Conservation (phyloP, 2,888 invertebrate genomes). For the Tenthredo scrophulariae region DNA sequence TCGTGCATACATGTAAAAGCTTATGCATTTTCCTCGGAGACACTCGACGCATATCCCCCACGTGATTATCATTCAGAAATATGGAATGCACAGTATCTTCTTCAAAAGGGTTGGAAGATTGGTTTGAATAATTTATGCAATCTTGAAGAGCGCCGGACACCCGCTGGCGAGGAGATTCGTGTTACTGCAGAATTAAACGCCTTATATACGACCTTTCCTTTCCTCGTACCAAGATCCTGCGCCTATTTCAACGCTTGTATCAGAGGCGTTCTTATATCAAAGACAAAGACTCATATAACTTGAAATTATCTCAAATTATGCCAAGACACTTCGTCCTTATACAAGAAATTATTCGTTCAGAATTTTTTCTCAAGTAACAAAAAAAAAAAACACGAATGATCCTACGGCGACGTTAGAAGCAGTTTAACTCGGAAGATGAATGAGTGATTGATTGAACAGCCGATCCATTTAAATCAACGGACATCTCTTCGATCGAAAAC, state of each 20-base stretch:
- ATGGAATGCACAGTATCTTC: neutral
- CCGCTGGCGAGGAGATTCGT: neutral
- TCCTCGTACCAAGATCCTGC: neutral
- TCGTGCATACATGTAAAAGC: neutral
- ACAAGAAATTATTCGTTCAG: neutral
- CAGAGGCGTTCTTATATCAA: neutral
- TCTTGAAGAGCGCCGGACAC: slow-evolving; percentile 12
- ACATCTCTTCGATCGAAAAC: neutral
- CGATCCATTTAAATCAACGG: neutral
- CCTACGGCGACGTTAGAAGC: neutral
- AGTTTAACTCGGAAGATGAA: neutral
- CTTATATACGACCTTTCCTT: neutral
- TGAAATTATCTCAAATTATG: neutral
- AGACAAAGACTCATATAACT: neutral
- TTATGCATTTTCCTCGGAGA: neutral
- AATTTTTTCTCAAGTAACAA: neutral
- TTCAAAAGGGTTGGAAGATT: slow-evolving; percentile 8
- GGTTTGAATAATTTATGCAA: slow-evolving; percentile 24
- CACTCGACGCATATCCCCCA: neutral
- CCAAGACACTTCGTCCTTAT: neutral
- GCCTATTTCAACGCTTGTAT: neutral
- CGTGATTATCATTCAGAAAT: slow-evolving; percentile 14
- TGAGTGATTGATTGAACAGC: neutral
- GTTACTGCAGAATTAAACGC: slow-evolving; percentile 16
- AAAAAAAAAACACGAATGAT: neutral